Base-by-base conservation (phyloP, 2,888 invertebrate genomes). In the Tenthredo amoena region DNA sequence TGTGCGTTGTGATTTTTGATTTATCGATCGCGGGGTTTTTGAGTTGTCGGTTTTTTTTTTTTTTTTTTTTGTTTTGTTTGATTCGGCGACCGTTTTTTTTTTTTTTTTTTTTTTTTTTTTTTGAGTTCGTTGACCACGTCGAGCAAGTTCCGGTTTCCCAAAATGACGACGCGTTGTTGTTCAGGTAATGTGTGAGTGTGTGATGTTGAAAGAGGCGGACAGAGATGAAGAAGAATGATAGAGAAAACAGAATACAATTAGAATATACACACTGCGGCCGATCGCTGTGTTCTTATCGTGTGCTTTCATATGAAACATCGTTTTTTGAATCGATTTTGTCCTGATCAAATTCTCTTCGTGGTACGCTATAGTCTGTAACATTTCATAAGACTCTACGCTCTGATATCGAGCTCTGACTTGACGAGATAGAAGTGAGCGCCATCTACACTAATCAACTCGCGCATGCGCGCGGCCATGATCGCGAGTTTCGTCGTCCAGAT, bases 221-320 rank as follows among this genome's bases (percentile, higher is more conserved):
- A 90, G 90, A 91, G 90, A 90, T 91, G 91, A 88, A 91, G 91
- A 91, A 90, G 90, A 87, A 88, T 88, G 87, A 88, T 88, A 89
- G 89, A 90, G 89, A 91, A 91, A 91, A 91, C 89, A 92, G 89
- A 92, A 87, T 88, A 91, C 90, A 90, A 93, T 92, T 92, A 92
- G 92, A 92, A 91, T 89, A 89, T 90, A 88, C 85, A 85, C 72
- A 85, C 62, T 81, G 74, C 55, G 82, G 55, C 65, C 82, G 83
- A 68, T 83, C 83, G 50, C 34, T 47, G 83, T 68, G 65, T 47
- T 83, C 18, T 58, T 21, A 31, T 68, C 26, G 65, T 83, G 65
- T 68, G 65, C 68, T 83, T 83, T 83, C 68, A 68, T 68, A 40
- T 71, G n/a, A 74, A 74, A 74, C 15, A 43, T 43, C 37, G 18